phyloP scores from a whole-genome alignment of 2,888 invertebrate genomes.

The Syrista parreyssii region DNA sequence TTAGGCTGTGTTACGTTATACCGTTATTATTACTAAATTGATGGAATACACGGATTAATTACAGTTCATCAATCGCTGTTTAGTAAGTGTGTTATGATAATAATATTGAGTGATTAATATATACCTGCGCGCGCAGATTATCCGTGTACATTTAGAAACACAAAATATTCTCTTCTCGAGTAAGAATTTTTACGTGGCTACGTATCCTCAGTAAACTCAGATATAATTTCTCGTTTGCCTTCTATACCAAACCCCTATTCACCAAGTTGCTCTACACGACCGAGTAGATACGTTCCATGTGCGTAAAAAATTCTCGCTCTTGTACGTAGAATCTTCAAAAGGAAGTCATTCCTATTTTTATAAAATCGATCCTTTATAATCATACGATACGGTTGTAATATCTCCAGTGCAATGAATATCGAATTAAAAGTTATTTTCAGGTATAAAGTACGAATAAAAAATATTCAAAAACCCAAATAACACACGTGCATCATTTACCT shows the following conservation, averaged over 20 bases:
- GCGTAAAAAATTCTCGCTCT: neutral
- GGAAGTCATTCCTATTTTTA: neutral
- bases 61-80: neutral
- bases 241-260: too few species aligned
- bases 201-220: too few species aligned
- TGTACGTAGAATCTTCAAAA: neutral
- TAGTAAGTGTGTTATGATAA: neutral
- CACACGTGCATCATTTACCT: neutral
- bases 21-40: neutral
- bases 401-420: neutral
- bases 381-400: too few species aligned
- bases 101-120: neutral
- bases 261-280: neutral
- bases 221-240: too few species aligned
- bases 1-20: neutral
- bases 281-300: neutral
- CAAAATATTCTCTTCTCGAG: too few species aligned
- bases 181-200: too few species aligned
- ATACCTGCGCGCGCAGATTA: neutral
- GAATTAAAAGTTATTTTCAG: neutral
- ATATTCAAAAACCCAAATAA: neutral
- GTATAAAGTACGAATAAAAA: neutral
- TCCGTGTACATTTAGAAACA: too few species aligned
- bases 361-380: neutral
- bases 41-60: neutral